Conservation (phyloP, 1,140 invertebrate genomes). For the Phenacoccus solenopsis region DNA sequence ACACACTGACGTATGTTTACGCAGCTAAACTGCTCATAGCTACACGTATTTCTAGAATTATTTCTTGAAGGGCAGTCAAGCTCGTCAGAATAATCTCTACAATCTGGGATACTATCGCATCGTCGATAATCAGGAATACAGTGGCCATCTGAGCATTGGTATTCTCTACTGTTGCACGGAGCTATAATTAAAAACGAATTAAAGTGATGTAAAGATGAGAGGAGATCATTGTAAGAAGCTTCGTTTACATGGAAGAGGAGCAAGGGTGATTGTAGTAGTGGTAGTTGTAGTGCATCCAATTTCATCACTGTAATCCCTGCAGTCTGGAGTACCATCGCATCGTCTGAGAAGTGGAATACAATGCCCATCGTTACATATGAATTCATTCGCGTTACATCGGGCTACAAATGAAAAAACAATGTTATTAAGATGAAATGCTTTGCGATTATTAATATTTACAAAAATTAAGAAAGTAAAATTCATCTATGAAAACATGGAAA, state of each 20-base stretch:
- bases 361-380: slow-evolving; percentile 41
- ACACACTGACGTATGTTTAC: slow-evolving; percentile 43
- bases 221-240: background rate
- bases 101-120: slow-evolving; percentile 58
- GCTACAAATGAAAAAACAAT: no score
- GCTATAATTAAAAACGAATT: no score
- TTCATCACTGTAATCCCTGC: background rate
- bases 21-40: slow-evolving; percentile 42
- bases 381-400: slow-evolving; percentile 38
- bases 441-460: no score
- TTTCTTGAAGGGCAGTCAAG: slow-evolving; percentile 45
- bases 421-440: no score
- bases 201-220: background rate
- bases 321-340: background rate
- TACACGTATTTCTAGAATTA: slow-evolving; percentile 30
- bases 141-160: slow-evolving; percentile 39
- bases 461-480: no score
- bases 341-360: background rate
- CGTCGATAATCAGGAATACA: slow-evolving; percentile 41
- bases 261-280: background rate
- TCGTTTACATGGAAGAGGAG: background rate
- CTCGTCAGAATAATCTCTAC: slow-evolving; percentile 60
- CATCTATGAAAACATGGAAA: no score
- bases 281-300: slow-evolving; percentile 8
- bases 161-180: slow-evolving; percentile 33